Base-by-base conservation (phyloP, 2,113 vertebrate genomes). In the Bubo scandiacus region DNA sequence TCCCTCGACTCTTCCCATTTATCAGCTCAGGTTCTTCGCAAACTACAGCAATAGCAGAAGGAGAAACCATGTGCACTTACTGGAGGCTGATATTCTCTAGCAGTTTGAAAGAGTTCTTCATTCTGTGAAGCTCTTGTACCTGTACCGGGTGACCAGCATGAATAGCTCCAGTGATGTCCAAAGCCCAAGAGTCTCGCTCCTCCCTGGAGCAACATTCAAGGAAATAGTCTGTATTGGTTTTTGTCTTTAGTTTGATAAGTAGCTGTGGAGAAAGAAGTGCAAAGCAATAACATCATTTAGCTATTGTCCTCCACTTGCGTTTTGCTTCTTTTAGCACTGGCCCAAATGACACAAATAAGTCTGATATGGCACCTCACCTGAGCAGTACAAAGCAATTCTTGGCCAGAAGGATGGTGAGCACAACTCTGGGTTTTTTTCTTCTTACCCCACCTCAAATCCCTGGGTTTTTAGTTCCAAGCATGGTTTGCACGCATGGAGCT, bases 181-280 rank as follows among this genome's bases (percentile, higher is more conserved):
- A 97, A 38, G 99, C 99, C 99, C 99, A 99, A 32, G 98, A 98
- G 6, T 99, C 99, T 61, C 99, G 97, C 90, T 99, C 98, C 93
- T 99, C 99, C 79, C 99, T 98, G 67, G 99, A 99, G 93, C 99
- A 99, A 61, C 99, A 99, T 97, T 99, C 99, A 93, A 99, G 97
- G 89, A 99, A 99, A 92, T 99, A 99, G 61, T 99, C 98, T 27
- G 98, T 98, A 14, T 98, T 98, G 19, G 97, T 98, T 70, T 96
- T 98, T n/a, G 99, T 99, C 96, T 97, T 98, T 81, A 99, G 97
- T 92, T 98, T 99, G 78, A 99, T 98, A 71, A 99, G 98, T 72
- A 99, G 83, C 99, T 99, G 78, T 59, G 51, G 86, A 86, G 81
- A 96, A 70, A 97, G 67, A 88, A 90, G 36, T 20, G 59, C 59